phyloP scores from a whole-genome alignment of 1,140 invertebrate species.

The Drosophila subobscura region DNA sequence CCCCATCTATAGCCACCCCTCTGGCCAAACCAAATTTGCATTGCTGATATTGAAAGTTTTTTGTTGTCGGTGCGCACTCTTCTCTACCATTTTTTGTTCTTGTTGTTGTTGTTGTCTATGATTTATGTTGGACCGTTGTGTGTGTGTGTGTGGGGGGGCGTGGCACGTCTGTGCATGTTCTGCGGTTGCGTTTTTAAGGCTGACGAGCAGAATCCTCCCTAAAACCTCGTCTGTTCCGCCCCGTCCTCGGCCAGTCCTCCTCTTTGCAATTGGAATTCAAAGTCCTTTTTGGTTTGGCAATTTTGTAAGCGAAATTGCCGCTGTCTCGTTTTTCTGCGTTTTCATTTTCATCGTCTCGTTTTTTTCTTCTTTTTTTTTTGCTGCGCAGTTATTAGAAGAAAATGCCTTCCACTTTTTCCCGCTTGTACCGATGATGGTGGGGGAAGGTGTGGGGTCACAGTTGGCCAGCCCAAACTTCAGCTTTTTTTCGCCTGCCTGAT shows the following conservation, averaged over 20 bases:
- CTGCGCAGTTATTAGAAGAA: conserved; percentile 80
- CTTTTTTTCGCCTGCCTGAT: conserved; percentile 58
- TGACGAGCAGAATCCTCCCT: conserved; percentile 49
- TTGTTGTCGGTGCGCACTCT: conserved; percentile 59
- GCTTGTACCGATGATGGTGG: neutral
- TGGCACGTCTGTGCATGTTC: conserved; percentile 77
- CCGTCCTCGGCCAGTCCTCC: conserved; percentile 2
- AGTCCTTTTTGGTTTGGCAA: conserved; percentile 81
- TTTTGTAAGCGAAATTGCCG: conserved; percentile 80
- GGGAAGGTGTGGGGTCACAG: conserved; percentile 59
- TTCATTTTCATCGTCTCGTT: conserved; percentile 44
- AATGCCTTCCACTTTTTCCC: conserved; percentile 55
- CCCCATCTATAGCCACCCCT: conserved; percentile 6
- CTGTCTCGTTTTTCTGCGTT: conserved; percentile 73
- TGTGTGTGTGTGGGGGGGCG: conserved; percentile 42
- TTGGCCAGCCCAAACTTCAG: conserved; percentile 47
- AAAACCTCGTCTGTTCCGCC: conserved; percentile 1
- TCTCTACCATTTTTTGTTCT: conserved; percentile 39
- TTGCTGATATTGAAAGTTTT: conserved; percentile 78
- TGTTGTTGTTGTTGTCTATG: conserved; percentile 59
- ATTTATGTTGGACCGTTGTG: conserved; percentile 75
- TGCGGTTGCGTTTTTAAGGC: conserved; percentile 71
- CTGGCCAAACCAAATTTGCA: conserved; percentile 64
- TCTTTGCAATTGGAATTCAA: conserved; percentile 78
- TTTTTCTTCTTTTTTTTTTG: conserved; percentile 27